Base-by-base conservation (phyloP, 2,797 vertebrate species). In the Poeciliopsis presidionis region DNA sequence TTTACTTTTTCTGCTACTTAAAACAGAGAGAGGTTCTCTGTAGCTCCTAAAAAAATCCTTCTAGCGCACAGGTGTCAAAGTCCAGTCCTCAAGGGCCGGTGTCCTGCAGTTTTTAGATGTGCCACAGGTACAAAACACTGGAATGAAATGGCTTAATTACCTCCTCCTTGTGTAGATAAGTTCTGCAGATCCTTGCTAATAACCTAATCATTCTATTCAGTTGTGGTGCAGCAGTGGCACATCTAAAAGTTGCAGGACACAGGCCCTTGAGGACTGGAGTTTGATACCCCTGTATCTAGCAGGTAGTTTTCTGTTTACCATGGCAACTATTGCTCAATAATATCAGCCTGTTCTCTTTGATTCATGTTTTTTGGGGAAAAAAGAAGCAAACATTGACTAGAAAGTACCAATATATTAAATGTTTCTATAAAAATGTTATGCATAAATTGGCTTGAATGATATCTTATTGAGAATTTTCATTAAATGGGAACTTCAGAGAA, bases 1-100 rank as follows among this genome's bases (percentile, higher is more conserved):
- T 65, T 75, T 69, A 81, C 75, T 80, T 78, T 73, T 72, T 75
- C 33, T 14, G 6, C 55, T n/a, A 73, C 41, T 72, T 55, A 61
- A 53, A 73, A 72, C 14, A 25, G 30, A 81, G 53, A 75, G 53
- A 75, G 59, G 16, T 45, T 63, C 14, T 28, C 70, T 80, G 80
- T 77, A 2, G 36, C 63, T 25, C 18, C 11, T 41, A 39, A 39
- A 11, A 12, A 51, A 20, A 76, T 83, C 59, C 55, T 16, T 75
- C 25, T 63, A 49, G 25, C 53, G 53, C 39, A 41, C 7, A 41
- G 39, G 39, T 41, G 39, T 41, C 39, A 41, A 41, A 41, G 7
- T 7, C 39, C 39, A 41, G 39, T 41, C 39, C 39, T 41, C 39
- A 41, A 41, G 39, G 39, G 39, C 39, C 39, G 39, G 39, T 41